These are phyloP conservation scores for Lacanobia wlatinum DNA, from an alignment of 2,888 invertebrate genomes.

Conservation along the genomic window DNA sequence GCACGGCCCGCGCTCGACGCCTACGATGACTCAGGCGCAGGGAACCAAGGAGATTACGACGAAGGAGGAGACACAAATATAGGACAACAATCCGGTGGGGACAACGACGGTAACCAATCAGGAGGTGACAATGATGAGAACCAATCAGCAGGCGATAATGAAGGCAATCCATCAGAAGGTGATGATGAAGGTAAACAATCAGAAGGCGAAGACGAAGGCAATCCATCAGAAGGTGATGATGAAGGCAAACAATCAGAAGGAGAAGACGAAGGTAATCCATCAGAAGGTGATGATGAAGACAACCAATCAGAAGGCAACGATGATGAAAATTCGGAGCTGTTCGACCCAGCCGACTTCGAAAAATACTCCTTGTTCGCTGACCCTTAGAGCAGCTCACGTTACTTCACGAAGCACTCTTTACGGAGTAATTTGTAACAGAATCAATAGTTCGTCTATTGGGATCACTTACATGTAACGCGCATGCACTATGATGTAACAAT, in stretches of 20 bases:
- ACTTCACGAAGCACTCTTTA: not conserved
- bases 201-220: not conserved
- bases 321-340: not conserved
- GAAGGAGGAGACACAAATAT: not conserved
- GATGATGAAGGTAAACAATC: not conserved
- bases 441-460: too few relatives aligned
- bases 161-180: not conserved
- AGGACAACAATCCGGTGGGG: not conserved
- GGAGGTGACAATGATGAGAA: not conserved
- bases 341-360: not conserved
- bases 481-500: not conserved
- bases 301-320: not conserved
- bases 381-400: not conserved
- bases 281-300: not conserved
- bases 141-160: not conserved
- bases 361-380: slow-evolving; percentile 7
- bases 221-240: not conserved
- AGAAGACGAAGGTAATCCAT: not conserved
- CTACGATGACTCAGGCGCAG: not conserved
- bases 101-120: not conserved
- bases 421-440: not conserved
- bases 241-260: not conserved
- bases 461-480: not conserved
- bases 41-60: not conserved
- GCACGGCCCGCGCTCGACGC: slow-evolving; percentile 13